Evolutionary conservation across 2,797 vertebrate genomes (phyloP).

Genomic region (Helicolenus hilgendorfi): DNA sequence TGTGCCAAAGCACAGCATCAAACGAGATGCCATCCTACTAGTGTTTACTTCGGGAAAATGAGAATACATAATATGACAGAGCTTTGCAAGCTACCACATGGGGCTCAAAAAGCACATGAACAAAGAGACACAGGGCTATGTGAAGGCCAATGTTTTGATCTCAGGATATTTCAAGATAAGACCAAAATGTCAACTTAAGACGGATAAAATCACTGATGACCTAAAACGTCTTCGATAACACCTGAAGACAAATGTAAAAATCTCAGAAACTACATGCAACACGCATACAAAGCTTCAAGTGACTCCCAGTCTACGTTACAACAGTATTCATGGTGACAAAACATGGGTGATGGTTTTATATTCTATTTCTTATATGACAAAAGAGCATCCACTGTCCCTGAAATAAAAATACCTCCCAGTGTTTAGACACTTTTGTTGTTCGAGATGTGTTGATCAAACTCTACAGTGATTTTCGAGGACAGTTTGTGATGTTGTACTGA

Average conservation of each 20-base stretch:
- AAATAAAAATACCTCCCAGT: background rate
- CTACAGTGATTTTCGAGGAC: background rate
- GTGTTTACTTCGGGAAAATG: background rate
- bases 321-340: background rate
- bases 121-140: background rate
- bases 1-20: background rate
- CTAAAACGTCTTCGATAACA: background rate
- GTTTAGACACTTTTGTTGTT: background rate
- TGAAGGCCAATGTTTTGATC: background rate
- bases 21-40: background rate
- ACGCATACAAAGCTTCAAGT: background rate
- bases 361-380: background rate
- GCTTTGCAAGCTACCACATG: background rate
- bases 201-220: background rate
- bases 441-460: background rate
- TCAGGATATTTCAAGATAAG: background rate
- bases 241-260: background rate
- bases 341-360: background rate
- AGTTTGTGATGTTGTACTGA: background rate
- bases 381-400: background rate
- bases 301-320: background rate
- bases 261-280: background rate
- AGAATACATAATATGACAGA: background rate
- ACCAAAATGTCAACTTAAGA: background rate
- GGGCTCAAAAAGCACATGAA: background rate